A percentile compares a stretch with the other conserved stretches of the same genome.
These are phyloP conservation scores for Anastatus disparis DNA, from an alignment of 1,140 invertebrate species.

Conservation along the genomic window DNA sequence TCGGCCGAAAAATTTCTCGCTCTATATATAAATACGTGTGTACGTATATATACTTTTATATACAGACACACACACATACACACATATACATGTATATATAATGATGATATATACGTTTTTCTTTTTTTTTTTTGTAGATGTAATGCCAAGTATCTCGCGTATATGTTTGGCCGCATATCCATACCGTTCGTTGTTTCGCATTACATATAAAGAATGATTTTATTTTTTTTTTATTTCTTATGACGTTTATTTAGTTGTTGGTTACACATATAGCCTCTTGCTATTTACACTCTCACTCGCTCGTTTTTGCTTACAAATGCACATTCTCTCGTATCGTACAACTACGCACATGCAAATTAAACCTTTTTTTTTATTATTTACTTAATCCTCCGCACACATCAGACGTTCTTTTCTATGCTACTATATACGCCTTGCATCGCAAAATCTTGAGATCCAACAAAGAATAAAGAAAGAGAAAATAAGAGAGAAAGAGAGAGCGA, in stretches of 20 bases:
- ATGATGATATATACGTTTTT: constrained; percentile 12
- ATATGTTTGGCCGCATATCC: constrained; percentile 27
- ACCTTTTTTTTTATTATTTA: not conserved
- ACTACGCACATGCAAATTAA: not conserved
- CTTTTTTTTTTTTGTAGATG: too few species aligned
- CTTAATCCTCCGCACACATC: not conserved
- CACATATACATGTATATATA: too few species aligned
- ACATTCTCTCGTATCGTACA: not conserved
- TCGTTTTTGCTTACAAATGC: not conserved
- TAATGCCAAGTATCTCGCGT: constrained; percentile 29
- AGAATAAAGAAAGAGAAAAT: too few species aligned
- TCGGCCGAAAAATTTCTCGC: constrained; percentile 55
- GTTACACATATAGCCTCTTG: constrained; percentile 2
- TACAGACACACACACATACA: not conserved
- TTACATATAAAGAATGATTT: constrained; percentile 27
- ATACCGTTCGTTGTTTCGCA: constrained; percentile 37
- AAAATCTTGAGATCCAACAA: constrained; percentile 10
- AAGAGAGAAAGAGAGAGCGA: too few species aligned
- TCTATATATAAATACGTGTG: constrained; percentile 28
- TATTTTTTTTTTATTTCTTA: not conserved
- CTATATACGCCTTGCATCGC: not conserved
- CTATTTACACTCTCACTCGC: constrained; percentile 18
- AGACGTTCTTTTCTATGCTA: not conserved
- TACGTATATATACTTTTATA: not conserved
- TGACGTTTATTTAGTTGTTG: too few species aligned